A percentile compares a stretch with the other conserved stretches of the same genome.
These are phyloP conservation scores for Corapipo altera DNA, from an alignment of 2,113 vertebrate species.

Conservation along the genomic window DNA sequence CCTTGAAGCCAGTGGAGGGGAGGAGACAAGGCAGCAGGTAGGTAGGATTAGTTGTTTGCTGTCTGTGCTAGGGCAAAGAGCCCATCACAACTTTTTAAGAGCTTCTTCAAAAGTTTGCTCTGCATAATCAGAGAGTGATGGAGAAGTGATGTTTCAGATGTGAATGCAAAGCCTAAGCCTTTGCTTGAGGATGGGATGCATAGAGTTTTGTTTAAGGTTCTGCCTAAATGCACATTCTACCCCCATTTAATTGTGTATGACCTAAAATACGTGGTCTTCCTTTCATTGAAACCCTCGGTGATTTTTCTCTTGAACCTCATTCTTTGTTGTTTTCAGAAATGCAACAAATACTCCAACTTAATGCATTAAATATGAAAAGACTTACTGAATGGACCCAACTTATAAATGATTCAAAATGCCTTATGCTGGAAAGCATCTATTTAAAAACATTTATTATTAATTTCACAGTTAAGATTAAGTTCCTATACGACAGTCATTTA, in stretches of 20 bases:
- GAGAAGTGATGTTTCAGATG: background rate
- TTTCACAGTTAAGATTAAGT: conserved; percentile 55
- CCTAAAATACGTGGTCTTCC: background rate
- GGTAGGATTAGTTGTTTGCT: background rate
- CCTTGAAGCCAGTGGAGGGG: background rate
- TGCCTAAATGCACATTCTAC: background rate
- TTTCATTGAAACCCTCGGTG: background rate
- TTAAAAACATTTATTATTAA: conserved; percentile 74
- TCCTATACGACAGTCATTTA: conserved; percentile 65
- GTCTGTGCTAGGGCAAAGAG: background rate
- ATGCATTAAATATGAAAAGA: conserved; percentile 75
- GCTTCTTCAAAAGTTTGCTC: background rate
- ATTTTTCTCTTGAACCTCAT: conserved; percentile 6
- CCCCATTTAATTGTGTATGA: background rate
- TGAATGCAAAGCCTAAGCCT: background rate
- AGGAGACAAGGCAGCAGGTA: background rate
- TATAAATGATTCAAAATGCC: conserved; percentile 72
- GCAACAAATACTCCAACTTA: conserved; percentile 58
- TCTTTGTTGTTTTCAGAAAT: conserved; percentile 62
- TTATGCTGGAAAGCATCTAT: conserved; percentile 62
- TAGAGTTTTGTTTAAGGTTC: background rate
- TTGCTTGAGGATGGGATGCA: background rate
- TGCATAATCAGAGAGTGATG: background rate
- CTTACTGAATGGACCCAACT: conserved; percentile 38
- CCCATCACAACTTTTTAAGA: background rate